These are phyloP conservation scores for Phocides pigmalion DNA, from an alignment of 1,140 invertebrate genomes.

Conservation along the genomic window DNA sequence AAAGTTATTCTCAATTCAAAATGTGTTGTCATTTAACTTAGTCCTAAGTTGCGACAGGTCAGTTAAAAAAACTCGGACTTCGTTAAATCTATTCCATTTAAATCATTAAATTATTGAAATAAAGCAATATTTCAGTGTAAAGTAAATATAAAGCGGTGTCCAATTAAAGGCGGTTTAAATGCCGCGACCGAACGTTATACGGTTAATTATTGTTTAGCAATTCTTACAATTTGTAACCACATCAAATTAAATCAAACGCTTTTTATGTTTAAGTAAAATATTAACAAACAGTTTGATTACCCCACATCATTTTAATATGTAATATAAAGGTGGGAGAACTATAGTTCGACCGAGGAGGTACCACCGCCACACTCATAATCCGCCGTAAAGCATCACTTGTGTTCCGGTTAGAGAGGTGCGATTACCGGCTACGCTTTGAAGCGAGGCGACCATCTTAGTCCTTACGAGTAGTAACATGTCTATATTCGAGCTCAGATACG, in stretches of 20 bases:
- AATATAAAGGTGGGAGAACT: no score
- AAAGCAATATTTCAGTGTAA: neutral
- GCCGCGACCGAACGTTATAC: neutral
- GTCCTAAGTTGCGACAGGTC: neutral
- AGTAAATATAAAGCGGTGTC: neutral
- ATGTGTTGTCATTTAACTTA: no score
- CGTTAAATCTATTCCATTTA: neutral
- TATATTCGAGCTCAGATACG: no score
- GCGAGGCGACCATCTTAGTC: no score
- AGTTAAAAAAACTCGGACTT: neutral
- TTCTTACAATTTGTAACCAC: neutral
- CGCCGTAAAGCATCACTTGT: no score
- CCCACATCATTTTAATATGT: neutral
- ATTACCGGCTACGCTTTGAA: no score
- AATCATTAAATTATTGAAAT: conserved; percentile 1
- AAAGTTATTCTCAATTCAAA: no score
- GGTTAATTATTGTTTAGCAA: neutral
- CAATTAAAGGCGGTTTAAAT: neutral
- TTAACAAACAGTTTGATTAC: neutral
- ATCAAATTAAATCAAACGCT: neutral
- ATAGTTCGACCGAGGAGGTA: no score
- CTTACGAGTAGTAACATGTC: no score
- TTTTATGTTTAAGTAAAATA: neutral
- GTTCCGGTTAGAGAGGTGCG: no score
- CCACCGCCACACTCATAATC: no score